Evolutionary conservation across 1,140 invertebrate genomes (phyloP).

Genomic region (Stenopsyche tienmushanensis): DNA sequence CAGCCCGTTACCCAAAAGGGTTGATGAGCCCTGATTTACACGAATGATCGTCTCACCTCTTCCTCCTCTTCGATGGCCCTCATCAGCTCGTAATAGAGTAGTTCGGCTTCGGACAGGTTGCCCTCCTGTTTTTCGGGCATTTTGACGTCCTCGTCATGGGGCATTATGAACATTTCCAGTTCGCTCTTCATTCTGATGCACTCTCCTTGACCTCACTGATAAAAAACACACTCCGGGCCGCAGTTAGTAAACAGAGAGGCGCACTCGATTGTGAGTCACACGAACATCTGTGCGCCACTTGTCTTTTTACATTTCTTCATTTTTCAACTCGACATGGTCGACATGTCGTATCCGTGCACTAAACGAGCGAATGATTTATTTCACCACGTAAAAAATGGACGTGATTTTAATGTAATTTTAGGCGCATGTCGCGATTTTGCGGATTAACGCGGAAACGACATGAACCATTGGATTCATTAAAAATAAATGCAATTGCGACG

Average conservation of each 20-base stretch:
- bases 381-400: no score
- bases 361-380: no score
- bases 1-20: no score
- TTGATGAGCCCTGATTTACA: no score
- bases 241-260: neutral
- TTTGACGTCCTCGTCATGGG: conserved; percentile 45
- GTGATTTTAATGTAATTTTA: no score
- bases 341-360: no score
- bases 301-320: neutral
- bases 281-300: neutral
- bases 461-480: no score
- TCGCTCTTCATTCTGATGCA: conserved; percentile 75
- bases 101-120: conserved; percentile 50
- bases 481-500: no score
- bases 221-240: neutral
- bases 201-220: neutral
- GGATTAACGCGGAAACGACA: no score
- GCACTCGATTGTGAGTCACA: neutral
- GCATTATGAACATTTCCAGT: conserved; percentile 87
- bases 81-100: conserved; percentile 55
- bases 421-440: no score
- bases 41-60: conserved; percentile 49
- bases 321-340: neutral
- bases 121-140: conserved; percentile 49
- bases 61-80: conserved; percentile 53